A percentile compares a stretch with the other conserved stretches of the same genome.
Evolutionary conservation across 2,113 vertebrate genomes (phyloP).

Genomic region (Plecturocebus donacophilus): DNA sequence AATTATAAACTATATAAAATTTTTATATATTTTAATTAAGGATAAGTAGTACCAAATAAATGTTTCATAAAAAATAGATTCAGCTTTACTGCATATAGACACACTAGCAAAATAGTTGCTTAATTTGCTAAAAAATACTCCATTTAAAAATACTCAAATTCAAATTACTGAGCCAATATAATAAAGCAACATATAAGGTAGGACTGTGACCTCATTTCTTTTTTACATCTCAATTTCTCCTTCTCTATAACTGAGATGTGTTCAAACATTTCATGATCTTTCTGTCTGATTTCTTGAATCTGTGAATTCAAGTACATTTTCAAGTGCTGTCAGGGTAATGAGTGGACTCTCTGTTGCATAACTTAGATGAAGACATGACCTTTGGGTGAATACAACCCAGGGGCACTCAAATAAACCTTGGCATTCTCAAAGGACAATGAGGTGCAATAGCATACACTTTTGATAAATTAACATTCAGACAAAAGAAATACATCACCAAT

Average conservation of each 20-base stretch:
- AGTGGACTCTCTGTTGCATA: not conserved
- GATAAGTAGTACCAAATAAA: not conserved
- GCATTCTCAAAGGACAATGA: not conserved
- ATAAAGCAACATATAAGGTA: not conserved
- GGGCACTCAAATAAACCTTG: not conserved
- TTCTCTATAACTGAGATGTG: not conserved
- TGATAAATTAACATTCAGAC: slow-evolving; percentile 28
- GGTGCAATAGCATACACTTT: not conserved
- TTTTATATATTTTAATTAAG: slow-evolving; percentile 37
- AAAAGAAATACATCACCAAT: not conserved
- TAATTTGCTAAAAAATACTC: not conserved
- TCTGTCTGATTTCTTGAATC: not conserved
- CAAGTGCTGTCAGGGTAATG: not conserved
- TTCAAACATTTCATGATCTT: not conserved
- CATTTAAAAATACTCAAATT: slow-evolving; percentile 8
- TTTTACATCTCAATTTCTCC: not conserved
- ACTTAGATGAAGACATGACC: not conserved
- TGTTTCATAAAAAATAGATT: slow-evolving; percentile 45
- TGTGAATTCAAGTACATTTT: slow-evolving; percentile 23
- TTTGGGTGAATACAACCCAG: slow-evolving; percentile 19
- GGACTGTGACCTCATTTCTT: not conserved
- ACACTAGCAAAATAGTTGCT: not conserved
- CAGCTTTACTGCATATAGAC: slow-evolving; percentile 28
- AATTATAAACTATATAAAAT: not conserved
- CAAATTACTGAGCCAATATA: not conserved